phyloP scores from a whole-genome alignment of 2,797 vertebrate species.

The Sebastes trivittatus region DNA sequence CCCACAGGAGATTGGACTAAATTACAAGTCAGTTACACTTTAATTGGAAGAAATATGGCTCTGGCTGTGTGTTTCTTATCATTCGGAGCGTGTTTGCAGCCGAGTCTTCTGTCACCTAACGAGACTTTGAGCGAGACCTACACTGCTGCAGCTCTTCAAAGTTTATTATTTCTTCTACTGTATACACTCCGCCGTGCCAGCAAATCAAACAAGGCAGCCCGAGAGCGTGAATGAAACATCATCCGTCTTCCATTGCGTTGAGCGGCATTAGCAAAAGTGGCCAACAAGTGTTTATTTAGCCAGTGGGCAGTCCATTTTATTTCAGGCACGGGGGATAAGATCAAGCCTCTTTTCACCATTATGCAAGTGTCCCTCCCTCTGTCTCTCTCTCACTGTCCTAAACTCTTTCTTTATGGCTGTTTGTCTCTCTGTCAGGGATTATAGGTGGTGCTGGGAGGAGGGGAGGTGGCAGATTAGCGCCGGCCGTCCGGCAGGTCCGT shows the following conservation, averaged over 20 bases:
- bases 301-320: constrained; percentile 47
- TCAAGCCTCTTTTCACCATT: constrained; percentile 57
- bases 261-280: constrained; percentile 65
- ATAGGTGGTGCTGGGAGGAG: constrained; percentile 48
- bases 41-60: constrained; percentile 66
- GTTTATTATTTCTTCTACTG: constrained; percentile 65
- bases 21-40: constrained; percentile 58
- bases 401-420: constrained; percentile 3
- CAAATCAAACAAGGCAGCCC: constrained; percentile 61
- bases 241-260: constrained; percentile 63
- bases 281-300: constrained; percentile 69
- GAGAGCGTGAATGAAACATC: constrained; percentile 55
- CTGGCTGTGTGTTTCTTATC: constrained; percentile 19
- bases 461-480: constrained; percentile 73
- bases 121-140: constrained; percentile 36
- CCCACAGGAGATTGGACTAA: constrained; percentile 53
- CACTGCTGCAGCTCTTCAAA: constrained; percentile 33
- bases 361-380: constrained; percentile 34
- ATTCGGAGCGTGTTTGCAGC: constrained; percentile 27
- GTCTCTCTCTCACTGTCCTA: constrained; percentile 13
- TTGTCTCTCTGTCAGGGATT: constrained; percentile 70
- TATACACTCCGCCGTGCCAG: constrained; percentile 34
- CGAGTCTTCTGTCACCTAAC: constrained; percentile 37
- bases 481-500: constrained; percentile 64
- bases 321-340: constrained; percentile 47